Percentiles rank a stretch among this genome's conserved stretches.
These are phyloP conservation scores for Anguilla japonica DNA, from an alignment of 2,113 vertebrate species.

Conservation along the genomic window DNA sequence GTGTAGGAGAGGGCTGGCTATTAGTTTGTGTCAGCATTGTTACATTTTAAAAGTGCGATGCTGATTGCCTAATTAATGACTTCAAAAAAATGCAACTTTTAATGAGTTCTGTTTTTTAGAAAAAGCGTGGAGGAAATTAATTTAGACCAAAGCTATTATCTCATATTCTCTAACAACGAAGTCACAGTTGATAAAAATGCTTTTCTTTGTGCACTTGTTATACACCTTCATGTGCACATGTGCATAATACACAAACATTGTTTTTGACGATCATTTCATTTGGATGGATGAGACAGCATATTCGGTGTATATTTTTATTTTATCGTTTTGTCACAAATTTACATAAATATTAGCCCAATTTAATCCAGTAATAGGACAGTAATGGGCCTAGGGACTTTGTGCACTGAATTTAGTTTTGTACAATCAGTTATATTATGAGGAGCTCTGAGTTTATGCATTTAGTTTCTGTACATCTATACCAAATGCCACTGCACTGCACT, in stretches of 20 bases:
- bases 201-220: neutral
- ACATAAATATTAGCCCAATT: neutral
- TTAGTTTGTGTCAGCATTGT: conserved; percentile 63
- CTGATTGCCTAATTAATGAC: conserved; percentile 65
- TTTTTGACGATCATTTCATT: conserved; percentile 1
- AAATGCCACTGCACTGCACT: neutral
- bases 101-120: conserved; percentile 60
- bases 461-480: neutral
- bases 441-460: too few relatives aligned
- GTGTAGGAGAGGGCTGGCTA: conserved; percentile 58
- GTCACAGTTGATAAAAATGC: conserved; percentile 13
- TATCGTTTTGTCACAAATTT: neutral
- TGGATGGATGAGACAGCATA: neutral
- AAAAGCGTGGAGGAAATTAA: conserved; percentile 46
- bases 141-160: conserved; percentile 32
- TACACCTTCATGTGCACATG: conserved; percentile 20
- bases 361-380: neutral
- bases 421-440: too few relatives aligned
- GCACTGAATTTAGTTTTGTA: neutral
- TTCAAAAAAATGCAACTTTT: conserved; percentile 68
- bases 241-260: neutral
- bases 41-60: conserved; percentile 61
- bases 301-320: neutral
- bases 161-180: conserved; percentile 38
- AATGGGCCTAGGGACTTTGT: neutral